phyloP scores from a whole-genome alignment of 2,113 vertebrate genomes.

The Hylia prasina region DNA sequence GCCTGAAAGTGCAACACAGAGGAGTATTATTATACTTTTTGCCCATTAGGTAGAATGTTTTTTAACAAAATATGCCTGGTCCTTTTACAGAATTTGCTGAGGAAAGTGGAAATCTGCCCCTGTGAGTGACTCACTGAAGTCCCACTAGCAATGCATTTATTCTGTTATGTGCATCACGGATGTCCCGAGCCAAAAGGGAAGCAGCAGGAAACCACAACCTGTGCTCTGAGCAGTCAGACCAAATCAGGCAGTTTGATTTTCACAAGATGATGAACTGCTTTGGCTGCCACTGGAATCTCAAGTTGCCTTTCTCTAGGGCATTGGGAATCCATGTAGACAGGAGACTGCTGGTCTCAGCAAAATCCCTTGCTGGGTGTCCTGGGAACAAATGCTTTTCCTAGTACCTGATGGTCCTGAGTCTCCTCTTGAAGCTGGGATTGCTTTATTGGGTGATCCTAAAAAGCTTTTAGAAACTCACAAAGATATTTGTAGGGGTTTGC shows the following conservation, averaged over 20 bases:
- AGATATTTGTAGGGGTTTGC: not conserved
- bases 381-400: accelerated
- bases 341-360: not conserved
- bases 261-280: not conserved
- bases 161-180: not conserved
- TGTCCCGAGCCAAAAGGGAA: not conserved
- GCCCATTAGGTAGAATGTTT: not conserved
- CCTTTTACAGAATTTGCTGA: not conserved
- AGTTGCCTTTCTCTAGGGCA: not conserved
- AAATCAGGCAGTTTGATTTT: not conserved
- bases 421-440: not conserved
- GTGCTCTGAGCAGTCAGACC: slow-evolving; percentile 9
- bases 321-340: not conserved
- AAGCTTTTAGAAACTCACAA: not conserved
- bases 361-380: accelerated
- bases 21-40: not conserved
- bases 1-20: not conserved
- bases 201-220: not conserved
- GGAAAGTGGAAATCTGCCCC: not conserved
- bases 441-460: not conserved
- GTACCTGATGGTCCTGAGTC: not conserved
- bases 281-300: not conserved
- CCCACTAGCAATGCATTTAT: not conserved
- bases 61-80: not conserved
- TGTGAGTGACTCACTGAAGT: not conserved